These are phyloP conservation scores for Ceyx cyanopectus DNA, from an alignment of 2,113 vertebrate species.

Conservation along the genomic window DNA sequence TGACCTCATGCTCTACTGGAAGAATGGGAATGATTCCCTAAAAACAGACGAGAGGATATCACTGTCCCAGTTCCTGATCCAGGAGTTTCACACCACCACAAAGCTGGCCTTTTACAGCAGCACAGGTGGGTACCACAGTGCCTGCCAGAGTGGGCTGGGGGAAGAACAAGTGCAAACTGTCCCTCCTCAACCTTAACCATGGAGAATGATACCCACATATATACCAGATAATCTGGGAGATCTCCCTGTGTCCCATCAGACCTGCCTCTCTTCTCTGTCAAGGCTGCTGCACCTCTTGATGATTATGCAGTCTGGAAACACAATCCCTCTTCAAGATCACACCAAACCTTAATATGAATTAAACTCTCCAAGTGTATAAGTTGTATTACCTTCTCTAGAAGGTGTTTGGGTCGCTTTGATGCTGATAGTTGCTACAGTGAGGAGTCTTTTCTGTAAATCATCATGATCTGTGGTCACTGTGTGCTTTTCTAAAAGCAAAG, in stretches of 20 bases:
- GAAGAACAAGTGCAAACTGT: not conserved
- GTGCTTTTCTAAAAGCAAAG: not conserved
- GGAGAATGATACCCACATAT: not conserved
- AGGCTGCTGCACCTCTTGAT: not conserved
- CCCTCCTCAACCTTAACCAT: not conserved
- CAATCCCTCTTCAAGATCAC: not conserved
- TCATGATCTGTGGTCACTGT: not conserved
- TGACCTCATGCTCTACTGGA: conserved; percentile 99
- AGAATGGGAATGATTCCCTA: conserved; percentile 95
- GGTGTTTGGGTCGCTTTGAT: not conserved
- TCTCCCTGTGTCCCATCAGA: not conserved
- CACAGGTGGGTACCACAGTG: conserved; percentile 81
- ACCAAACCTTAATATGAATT: not conserved
- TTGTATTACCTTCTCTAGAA: not conserved
- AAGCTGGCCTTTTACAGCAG: conserved; percentile 98
- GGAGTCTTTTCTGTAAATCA: not conserved
- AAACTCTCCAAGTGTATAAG: not conserved
- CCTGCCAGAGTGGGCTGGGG: not conserved
- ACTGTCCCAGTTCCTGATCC: conserved; percentile 96
- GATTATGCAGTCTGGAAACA: not conserved
- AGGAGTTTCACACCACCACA: conserved; percentile 97
- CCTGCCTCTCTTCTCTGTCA: not conserved
- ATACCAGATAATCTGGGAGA: too few relatives aligned
- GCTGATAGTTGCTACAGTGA: not conserved
- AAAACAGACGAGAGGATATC: conserved; percentile 98